Base-by-base conservation (phyloP, 35 echinoderm and acorn worm genomes). In the Strongylocentrotus purpuratus region DNA sequence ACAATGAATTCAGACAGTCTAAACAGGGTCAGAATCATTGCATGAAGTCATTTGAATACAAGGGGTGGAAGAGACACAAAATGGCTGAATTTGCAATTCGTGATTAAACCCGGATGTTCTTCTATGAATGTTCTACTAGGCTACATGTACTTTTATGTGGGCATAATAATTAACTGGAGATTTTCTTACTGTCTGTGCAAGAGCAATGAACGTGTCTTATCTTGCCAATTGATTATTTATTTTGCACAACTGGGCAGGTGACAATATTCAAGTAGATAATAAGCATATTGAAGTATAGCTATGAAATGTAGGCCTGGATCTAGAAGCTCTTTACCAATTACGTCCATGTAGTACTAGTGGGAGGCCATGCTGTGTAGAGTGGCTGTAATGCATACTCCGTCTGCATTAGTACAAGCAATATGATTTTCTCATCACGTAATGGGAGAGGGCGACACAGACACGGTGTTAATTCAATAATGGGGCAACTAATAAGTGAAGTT, bases 341-440 rank as follows among this genome's bases (percentile, higher is more conserved):
- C 5, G 61, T 28, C 17, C 61, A 70, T 78, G 65, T 22, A 78
- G 65, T 22, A 78, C 11, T 50, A 7, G 0, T 0, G 1, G 18
- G 20, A 78, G 65, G 25, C 65, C 22, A 78, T 78, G 28, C 20
- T 78, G 20, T 78, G 3, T 28, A 5, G 2, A 7, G 20, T 28
- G 7, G 65, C 65, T 22, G 22, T 78, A 78, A n/a, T n/a, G 20
- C 65, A 78, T 78, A 28, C 4, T 28, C 50, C 65, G 7, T n/a
- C 20, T 28, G 65, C 65, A 78, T 78, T 78, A 28, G n/a, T 22
- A 78, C 65, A 78, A 28, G 65, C 65, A 78, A 78, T 78, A 78
- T 78, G 65, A 78, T 78, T 78, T 78, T 78, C 65, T 28, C 65
- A 78, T 78, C 65, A 78, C 65, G 20, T 78, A 78, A 78, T 78